A percentile compares a stretch with the other conserved stretches of the same genome.
These are phyloP conservation scores for Myrmecobius fasciatus DNA, from an alignment of 2,113 vertebrate species.

Conservation along the genomic window DNA sequence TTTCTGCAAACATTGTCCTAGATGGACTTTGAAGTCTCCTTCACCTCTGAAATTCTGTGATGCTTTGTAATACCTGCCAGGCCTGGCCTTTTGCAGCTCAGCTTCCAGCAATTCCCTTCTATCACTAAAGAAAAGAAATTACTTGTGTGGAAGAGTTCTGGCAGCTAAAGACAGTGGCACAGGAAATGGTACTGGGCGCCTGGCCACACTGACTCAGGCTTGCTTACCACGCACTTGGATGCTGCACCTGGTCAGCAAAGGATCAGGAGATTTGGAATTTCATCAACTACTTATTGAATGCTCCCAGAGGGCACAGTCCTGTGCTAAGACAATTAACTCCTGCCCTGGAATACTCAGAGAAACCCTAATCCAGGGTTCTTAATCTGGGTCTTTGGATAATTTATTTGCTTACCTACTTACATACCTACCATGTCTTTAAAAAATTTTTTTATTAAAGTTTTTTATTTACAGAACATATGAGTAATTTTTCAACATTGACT, in stretches of 20 bases:
- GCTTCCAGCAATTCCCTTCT: not conserved
- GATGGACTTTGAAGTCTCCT: not conserved
- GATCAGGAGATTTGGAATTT: not conserved
- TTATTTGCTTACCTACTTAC: not conserved
- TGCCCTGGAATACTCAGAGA: not conserved
- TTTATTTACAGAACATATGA: too few species aligned
- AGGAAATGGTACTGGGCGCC: not conserved
- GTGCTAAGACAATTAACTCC: not conserved
- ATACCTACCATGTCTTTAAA: too few species aligned
- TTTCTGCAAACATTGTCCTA: not conserved
- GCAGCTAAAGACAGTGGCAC: not conserved
- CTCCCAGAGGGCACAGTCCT: not conserved
- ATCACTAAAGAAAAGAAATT: not conserved
- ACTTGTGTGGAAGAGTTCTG: not conserved
- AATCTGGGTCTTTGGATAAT: not conserved
- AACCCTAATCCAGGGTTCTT: not conserved
- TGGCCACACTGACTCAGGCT: not conserved
- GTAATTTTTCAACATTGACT: too few species aligned
- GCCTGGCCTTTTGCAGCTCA: not conserved
- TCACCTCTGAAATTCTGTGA: not conserved
- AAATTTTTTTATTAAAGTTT: too few species aligned
- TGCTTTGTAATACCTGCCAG: not conserved
- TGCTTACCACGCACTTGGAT: not conserved
- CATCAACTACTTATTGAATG: not conserved
- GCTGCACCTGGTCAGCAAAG: not conserved